Conservation (phyloP, 2,113 vertebrate genomes). For the Amblyopsis rosae region DNA sequence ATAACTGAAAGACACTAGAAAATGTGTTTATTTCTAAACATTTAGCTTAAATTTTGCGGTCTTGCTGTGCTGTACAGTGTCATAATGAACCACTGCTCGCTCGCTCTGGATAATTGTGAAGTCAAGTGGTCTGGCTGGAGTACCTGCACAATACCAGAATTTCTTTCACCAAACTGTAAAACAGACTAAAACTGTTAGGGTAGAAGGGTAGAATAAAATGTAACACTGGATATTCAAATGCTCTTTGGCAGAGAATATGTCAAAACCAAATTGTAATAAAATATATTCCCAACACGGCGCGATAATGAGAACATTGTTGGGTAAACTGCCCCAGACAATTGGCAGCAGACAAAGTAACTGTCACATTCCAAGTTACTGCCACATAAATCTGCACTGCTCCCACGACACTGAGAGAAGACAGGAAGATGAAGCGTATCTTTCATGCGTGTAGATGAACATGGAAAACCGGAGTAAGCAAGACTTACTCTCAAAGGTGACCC, state of each 20-base stretch:
- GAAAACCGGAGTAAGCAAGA: conserved; percentile 50
- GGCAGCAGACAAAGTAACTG: neutral
- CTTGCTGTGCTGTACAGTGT: no score
- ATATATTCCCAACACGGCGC: no score
- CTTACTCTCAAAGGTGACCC: conserved; percentile 86
- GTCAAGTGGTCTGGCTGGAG: no score
- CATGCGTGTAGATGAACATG: conserved; percentile 42
- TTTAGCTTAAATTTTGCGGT: neutral
- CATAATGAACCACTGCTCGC: no score
- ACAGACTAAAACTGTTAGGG: no score
- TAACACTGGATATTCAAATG: conserved; percentile 19
- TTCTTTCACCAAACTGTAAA: no score
- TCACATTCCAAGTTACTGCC: conserved; percentile 13
- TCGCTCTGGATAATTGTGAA: no score
- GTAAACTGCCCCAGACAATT: conserved; percentile 1
- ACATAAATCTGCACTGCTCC: conserved; percentile 2
- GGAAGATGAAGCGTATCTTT: conserved; percentile 5
- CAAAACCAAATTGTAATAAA: no score
- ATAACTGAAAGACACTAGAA: neutral
- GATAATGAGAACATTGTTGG: neutral
- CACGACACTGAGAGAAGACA: conserved; percentile 10
- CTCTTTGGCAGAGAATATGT: conserved; percentile 12
- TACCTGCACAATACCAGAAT: no score
- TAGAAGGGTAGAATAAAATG: no score
- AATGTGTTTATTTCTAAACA: neutral